A percentile compares a stretch with the other conserved stretches of the same genome.
phyloP scores from a whole-genome alignment of 1,140 invertebrate species.

The Cryptotermes secundus region DNA sequence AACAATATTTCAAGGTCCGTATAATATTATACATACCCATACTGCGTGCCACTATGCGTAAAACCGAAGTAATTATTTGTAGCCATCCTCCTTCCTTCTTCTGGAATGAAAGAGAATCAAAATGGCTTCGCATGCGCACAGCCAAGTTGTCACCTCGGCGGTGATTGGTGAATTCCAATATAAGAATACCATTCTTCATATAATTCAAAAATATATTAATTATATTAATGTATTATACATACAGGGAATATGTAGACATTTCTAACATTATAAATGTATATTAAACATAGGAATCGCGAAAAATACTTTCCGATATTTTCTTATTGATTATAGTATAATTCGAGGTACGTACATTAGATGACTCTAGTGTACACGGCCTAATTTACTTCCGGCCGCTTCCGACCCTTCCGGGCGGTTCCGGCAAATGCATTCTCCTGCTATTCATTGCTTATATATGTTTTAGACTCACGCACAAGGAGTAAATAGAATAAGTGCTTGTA shows the following conservation, averaged over 20 bases:
- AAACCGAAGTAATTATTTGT: constrained; percentile 92
- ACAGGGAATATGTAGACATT: not conserved
- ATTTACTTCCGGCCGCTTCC: too few species aligned
- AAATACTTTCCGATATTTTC: not conserved
- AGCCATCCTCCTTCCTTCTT: constrained; percentile 60
- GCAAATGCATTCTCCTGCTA: too few species aligned
- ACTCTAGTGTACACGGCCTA: too few species aligned
- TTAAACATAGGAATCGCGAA: not conserved
- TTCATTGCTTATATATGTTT: too few species aligned
- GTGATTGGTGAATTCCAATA: not conserved
- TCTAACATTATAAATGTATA: not conserved
- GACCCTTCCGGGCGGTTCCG: too few species aligned
- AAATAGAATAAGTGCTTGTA: too few species aligned
- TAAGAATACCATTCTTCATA: not conserved
- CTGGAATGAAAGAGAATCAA: constrained; percentile 30
- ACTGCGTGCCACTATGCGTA: constrained; percentile 86
- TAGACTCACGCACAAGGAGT: too few species aligned
- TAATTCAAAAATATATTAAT: not conserved
- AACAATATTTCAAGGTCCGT: not conserved
- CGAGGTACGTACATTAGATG: too few species aligned
- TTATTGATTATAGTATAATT: too few species aligned
- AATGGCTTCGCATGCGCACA: constrained; percentile 16
- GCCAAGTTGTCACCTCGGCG: not conserved
- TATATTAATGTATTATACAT: not conserved
- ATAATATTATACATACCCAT: constrained; percentile 63